Evolutionary conservation across 1,140 invertebrate species (phyloP).

Genomic region (Mercenaria mercenaria): DNA sequence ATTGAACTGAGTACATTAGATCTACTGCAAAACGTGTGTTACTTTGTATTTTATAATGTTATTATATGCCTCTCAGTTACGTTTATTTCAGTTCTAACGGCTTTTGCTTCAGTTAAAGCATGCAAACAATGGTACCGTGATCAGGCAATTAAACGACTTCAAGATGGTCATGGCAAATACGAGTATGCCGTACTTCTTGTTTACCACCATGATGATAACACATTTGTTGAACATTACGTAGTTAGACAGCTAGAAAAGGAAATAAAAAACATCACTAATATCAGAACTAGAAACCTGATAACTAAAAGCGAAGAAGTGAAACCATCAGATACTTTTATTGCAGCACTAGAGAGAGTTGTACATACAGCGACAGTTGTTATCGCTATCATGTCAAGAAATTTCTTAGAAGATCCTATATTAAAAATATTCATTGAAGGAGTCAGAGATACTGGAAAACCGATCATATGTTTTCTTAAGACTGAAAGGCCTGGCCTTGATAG

Average conservation of each 20-base stretch:
- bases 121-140: background rate
- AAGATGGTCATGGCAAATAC: background rate
- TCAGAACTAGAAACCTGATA: no score
- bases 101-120: background rate
- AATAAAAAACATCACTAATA: no score
- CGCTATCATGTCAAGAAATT: no score
- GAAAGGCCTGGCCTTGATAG: no score
- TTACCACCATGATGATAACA: background rate
- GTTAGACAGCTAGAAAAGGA: background rate
- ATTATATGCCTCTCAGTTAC: background rate
- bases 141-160: background rate
- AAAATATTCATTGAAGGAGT: no score
- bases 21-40: background rate
- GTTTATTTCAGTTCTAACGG: background rate
- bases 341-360: no score
- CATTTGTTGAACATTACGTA: background rate
- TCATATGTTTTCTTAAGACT: no score
- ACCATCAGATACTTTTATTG: no score
- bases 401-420: no score
- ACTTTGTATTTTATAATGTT: background rate
- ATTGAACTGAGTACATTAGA: background rate
- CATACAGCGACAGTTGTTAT: no score
- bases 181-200: background rate
- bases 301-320: no score
- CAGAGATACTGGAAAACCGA: no score